phyloP scores from a whole-genome alignment of 1,140 invertebrate genomes.

The Medauroidea extradentata region DNA sequence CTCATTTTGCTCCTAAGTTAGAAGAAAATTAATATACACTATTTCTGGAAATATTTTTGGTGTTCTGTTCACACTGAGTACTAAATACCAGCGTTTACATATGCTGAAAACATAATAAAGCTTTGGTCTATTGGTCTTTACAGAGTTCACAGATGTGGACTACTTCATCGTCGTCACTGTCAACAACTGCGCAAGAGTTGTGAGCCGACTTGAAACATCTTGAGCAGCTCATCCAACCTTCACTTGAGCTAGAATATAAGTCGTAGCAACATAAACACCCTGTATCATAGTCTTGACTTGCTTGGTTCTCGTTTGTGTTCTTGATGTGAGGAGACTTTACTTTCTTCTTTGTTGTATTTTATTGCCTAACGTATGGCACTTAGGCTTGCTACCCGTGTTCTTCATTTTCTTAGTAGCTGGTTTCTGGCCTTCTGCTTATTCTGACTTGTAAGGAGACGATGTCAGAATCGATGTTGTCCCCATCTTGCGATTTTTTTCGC shows the following conservation, averaged over 20 bases:
- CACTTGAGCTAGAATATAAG: too few relatives aligned
- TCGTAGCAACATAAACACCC: too few relatives aligned
- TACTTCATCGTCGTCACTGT: constrained; percentile 5
- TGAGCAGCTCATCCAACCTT: background rate
- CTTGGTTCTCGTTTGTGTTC: background rate
- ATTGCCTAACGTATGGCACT: too few relatives aligned
- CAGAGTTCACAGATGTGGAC: constrained; percentile 1
- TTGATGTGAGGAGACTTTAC: too few relatives aligned
- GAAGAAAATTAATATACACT: too few relatives aligned
- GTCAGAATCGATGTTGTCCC: constrained; percentile 1
- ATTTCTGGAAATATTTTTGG: too few relatives aligned
- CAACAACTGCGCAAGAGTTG: background rate
- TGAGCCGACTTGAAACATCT: background rate
- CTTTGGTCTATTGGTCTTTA: background rate
- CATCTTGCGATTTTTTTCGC: background rate
- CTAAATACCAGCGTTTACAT: too few relatives aligned
- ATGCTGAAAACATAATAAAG: too few relatives aligned
- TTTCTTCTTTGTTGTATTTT: too few relatives aligned
- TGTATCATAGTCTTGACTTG: background rate
- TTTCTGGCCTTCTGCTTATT: background rate
- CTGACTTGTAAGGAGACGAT: constrained; percentile 5
- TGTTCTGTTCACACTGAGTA: too few relatives aligned
- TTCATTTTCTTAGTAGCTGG: background rate
- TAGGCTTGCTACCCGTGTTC: too few relatives aligned
- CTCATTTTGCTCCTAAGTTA: too few relatives aligned